Conservation (phyloP, 2,888 invertebrate species). For the Antheraea assamensis region DNA sequence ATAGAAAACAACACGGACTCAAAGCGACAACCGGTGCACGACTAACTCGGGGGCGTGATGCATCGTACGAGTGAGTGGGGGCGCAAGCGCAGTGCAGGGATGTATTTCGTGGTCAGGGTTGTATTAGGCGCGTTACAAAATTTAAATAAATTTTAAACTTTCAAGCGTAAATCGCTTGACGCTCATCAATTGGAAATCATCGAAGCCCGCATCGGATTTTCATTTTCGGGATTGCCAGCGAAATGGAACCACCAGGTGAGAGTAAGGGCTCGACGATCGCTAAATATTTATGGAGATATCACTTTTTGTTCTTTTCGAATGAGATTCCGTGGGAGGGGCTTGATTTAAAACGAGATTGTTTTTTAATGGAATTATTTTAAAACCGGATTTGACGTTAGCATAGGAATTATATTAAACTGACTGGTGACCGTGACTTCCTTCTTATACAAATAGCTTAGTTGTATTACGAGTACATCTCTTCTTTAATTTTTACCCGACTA, state of each 20-base stretch:
- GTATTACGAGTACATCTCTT: background rate
- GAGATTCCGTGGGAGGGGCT: background rate
- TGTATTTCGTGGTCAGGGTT: no score
- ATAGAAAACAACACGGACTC: no score
- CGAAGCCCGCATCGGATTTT: slow-evolving; percentile 28
- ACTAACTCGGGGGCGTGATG: no score
- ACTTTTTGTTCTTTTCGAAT: slow-evolving; percentile 21
- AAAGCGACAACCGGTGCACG: no score
- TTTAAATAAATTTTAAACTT: background rate
- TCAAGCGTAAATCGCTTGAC: background rate
- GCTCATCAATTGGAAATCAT: background rate
- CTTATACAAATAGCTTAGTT: background rate
- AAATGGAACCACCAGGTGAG: slow-evolving; percentile 28
- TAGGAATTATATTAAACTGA: background rate
- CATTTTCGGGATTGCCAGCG: slow-evolving; percentile 34
- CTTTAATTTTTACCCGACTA: no score
- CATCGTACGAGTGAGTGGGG: no score
- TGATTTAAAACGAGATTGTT: slow-evolving; percentile 8
- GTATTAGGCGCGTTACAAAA: no score
- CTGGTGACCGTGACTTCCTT: background rate
- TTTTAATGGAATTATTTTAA: slow-evolving; percentile 7
- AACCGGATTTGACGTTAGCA: background rate
- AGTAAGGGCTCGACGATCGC: slow-evolving; percentile 9
- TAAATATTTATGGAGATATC: slow-evolving; percentile 28
- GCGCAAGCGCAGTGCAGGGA: no score